These are phyloP conservation scores for Collichthys lucidus DNA, from an alignment of 2,113 vertebrate species.

Conservation along the genomic window DNA sequence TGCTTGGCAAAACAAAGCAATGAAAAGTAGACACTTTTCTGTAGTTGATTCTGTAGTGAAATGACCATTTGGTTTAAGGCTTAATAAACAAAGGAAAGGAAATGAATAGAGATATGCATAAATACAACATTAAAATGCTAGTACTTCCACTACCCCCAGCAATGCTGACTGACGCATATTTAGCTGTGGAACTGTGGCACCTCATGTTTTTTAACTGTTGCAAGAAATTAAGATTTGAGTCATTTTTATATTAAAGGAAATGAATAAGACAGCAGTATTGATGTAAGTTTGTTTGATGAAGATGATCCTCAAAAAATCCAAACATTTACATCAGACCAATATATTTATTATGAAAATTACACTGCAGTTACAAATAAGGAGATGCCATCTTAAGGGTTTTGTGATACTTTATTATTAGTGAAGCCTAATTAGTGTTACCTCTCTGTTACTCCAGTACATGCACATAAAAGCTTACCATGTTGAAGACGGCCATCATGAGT, in stretches of 20 bases:
- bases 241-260: too few relatives aligned
- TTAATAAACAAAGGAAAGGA: slow-evolving; percentile 10
- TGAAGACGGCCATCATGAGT: slow-evolving; percentile 95
- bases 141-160: not conserved
- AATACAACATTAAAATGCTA: slow-evolving; percentile 14
- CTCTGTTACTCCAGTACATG: slow-evolving; percentile 2
- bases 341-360: slow-evolving; percentile 12
- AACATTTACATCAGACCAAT: too few relatives aligned
- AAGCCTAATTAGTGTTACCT: slow-evolving; percentile 21
- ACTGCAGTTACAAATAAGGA: not conserved
- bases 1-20: slow-evolving; percentile 7
- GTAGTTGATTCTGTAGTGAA: not conserved
- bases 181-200: not conserved
- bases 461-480: slow-evolving; percentile 89
- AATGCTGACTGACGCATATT: not conserved
- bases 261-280: too few relatives aligned
- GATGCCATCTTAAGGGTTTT: not conserved
- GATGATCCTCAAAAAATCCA: not conserved
- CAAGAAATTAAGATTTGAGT: too few relatives aligned
- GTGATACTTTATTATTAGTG: not conserved
- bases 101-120: slow-evolving; percentile 1
- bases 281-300: not conserved
- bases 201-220: too few relatives aligned
- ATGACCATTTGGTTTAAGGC: not conserved
- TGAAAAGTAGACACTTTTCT: not conserved